Evolutionary conservation across 2,888 invertebrate species (phyloP), one percentile per base, ranked within the genome.

Genomic region (Physocephala rufipes): DNA sequence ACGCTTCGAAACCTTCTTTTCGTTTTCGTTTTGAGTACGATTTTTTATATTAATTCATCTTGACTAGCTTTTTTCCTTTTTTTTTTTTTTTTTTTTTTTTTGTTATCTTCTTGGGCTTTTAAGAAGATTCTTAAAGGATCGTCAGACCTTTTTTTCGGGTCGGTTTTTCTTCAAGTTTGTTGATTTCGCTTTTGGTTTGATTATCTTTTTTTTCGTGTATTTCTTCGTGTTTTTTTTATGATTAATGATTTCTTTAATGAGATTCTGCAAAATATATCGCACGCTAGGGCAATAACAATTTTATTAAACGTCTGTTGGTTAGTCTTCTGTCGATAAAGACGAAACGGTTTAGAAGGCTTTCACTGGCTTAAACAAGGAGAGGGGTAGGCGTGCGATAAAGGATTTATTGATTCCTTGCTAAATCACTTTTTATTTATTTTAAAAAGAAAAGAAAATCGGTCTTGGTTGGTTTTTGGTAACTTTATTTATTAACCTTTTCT

Each of bases 191-290:
- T 36, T 36, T 53, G 43, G 16, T 51, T 71, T 63, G 19, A 49
- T 49, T 28, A 15, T 55, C 67, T 51, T 62, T 69, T 63, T 67
- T 74, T 73, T 72, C 45, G n/a, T n/a, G n/a, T 43, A 51, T 26
- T 36, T 69, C 63, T 67, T 7, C 36, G 36, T 71, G 16, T 58
- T 70, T 63, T 67, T 72, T 69, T 76, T 74, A 80, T 82, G 84
- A 82, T 84, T 82, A 82, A 83, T 83, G 79, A 74, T 72, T 76
- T 76, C 79, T 83, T 82, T 82, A 84, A 82, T 82, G 81, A 84
- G 83, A 80, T 82, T 84, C 79, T 80, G 81, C 82, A 80, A 80
- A 79, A 77, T 77, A 78, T 78, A 79, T 74, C 75, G 61, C 51
- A 30, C 12, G n/a, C 21, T 47, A 24, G 9, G 2, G 5, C 1